Conservation (phyloP, 2,888 invertebrate species). For the Microdon myrmicae region DNA sequence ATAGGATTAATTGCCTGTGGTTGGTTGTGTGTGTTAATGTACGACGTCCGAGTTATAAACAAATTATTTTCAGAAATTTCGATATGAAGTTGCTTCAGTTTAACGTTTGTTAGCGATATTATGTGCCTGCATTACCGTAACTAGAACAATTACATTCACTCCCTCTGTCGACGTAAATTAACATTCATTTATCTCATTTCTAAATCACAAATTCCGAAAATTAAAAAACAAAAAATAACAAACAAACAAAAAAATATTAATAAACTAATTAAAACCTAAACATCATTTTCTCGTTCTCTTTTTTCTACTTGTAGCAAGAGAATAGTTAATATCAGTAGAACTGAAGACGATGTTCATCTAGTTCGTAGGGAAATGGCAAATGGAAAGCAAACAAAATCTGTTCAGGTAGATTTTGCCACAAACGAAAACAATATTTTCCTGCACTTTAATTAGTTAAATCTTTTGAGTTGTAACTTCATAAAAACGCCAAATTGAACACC, state of each 20-base stretch:
- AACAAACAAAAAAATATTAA: constrained; percentile 18
- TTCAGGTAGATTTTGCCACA: constrained; percentile 71
- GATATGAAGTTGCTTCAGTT: no score
- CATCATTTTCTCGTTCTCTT: constrained; percentile 47
- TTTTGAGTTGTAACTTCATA: constrained; percentile 38
- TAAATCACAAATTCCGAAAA: constrained; percentile 13
- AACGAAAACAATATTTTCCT: constrained; percentile 32
- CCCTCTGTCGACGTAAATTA: constrained; percentile 12
- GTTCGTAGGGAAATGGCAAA: constrained; percentile 78
- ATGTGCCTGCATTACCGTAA: not conserved
- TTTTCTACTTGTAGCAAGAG: constrained; percentile 73
- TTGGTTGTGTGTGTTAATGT: no score
- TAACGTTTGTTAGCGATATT: no score
- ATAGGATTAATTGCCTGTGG: no score
- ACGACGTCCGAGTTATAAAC: no score
- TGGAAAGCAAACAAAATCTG: constrained; percentile 78
- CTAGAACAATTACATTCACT: not conserved
- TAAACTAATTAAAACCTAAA: constrained; percentile 25
- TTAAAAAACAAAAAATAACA: not conserved
- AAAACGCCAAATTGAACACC: no score
- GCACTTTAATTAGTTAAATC: constrained; percentile 45
- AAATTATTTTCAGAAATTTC: no score
- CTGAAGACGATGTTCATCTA: constrained; percentile 80
- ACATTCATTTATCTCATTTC: constrained; percentile 28
- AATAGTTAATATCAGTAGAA: constrained; percentile 79